Conservation (phyloP, 2,888 invertebrate species). For the Allolobophora icterica region DNA sequence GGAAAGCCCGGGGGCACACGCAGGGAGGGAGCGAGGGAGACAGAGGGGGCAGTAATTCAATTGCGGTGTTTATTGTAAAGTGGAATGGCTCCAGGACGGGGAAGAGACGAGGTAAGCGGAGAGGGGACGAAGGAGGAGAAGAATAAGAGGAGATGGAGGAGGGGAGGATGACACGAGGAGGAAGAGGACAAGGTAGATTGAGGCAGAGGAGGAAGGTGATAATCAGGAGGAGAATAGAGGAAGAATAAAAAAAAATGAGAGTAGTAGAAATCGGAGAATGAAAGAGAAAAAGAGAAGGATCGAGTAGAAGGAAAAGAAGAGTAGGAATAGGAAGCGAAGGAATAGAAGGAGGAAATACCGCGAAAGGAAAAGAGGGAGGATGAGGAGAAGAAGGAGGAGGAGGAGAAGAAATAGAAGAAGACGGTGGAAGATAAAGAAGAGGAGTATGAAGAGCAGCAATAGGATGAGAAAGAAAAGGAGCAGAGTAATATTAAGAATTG, state of each 20-base stretch:
- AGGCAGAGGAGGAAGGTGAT: background rate
- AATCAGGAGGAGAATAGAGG: too few species aligned
- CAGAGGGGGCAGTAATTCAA: background rate
- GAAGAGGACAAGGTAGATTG: background rate
- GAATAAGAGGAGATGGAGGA: too few species aligned
- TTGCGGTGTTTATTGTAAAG: slow-evolving; percentile 17
- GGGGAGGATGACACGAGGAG: background rate
- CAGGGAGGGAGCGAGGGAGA: background rate
- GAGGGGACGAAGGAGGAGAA: background rate
- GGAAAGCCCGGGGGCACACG: background rate
- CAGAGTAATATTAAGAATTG: background rate
- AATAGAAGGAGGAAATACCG: background rate
- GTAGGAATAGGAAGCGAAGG: background rate
- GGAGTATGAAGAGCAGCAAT: too few species aligned
- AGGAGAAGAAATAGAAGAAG: background rate
- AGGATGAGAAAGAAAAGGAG: background rate
- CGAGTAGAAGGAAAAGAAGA: background rate
- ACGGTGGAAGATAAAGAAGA: background rate
- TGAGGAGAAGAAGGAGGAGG: background rate
- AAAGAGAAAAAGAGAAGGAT: background rate
- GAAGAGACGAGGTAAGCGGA: background rate
- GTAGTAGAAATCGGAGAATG: too few species aligned
- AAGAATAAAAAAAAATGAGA: background rate
- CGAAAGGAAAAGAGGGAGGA: background rate
- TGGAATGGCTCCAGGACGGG: slow-evolving; percentile 17